Percentiles rank a stretch among this genome's conserved stretches.
Conservation (phyloP, 2,113 vertebrate genomes). For the Epinephelus lanceolatus region DNA sequence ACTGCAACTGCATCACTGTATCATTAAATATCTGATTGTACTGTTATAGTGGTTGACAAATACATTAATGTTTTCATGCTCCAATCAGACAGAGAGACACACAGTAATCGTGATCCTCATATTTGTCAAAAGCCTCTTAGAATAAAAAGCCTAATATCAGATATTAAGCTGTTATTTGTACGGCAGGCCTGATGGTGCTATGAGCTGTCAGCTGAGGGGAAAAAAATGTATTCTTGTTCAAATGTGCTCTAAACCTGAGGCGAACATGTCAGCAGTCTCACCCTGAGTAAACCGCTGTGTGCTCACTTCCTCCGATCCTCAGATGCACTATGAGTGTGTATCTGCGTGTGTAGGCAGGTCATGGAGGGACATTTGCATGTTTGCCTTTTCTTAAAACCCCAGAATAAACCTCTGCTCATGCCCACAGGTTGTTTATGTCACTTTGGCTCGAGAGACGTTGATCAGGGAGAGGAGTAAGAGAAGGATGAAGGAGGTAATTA, state of each 20-base stretch:
- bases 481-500: slow-evolving; percentile 25
- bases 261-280: slow-evolving; percentile 66
- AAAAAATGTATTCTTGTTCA: slow-evolving; percentile 36
- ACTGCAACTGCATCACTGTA: too few species aligned
- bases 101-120: not conserved
- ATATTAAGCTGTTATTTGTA: slow-evolving; percentile 1
- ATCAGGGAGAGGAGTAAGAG: slow-evolving; percentile 5
- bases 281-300: slow-evolving; percentile 54
- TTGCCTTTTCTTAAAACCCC: slow-evolving; percentile 48
- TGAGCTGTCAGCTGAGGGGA: slow-evolving; percentile 46
- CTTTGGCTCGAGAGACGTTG: slow-evolving; percentile 25
- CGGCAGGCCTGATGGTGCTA: slow-evolving; percentile 14
- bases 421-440: slow-evolving; percentile 52
- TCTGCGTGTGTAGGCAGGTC: slow-evolving; percentile 24
- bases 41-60: too few species aligned
- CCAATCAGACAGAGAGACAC: not conserved
- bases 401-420: slow-evolving; percentile 50
- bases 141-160: not conserved
- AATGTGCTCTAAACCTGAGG: slow-evolving; percentile 61
- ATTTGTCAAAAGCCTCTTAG: not conserved
- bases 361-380: slow-evolving; percentile 36
- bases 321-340: slow-evolving; percentile 37
- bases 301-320: slow-evolving; percentile 55
- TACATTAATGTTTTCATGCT: too few species aligned
- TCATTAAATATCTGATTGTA: too few species aligned